Evolutionary conservation across 1,140 invertebrate genomes (phyloP).

Genomic region (Papilio aristodemus): DNA sequence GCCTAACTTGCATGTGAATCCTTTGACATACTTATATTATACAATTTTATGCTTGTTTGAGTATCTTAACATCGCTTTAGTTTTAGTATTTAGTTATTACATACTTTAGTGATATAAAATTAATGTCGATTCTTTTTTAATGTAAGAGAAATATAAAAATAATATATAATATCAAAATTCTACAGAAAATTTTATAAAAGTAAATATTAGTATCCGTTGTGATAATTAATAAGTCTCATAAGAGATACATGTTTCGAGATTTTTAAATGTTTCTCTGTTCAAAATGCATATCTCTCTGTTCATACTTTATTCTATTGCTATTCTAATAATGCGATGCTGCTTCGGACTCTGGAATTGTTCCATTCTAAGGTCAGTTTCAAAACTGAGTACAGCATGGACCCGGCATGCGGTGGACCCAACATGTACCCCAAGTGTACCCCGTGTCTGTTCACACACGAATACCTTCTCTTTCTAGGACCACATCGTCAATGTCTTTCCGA

Average conservation of each 20-base stretch:
- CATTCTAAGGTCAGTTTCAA: slow-evolving; percentile 74
- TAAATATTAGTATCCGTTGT: neutral
- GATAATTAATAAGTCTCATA: neutral
- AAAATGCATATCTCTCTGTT: slow-evolving; percentile 31
- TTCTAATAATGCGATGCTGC: slow-evolving; percentile 77
- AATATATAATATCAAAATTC: neutral
- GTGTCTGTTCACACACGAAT: slow-evolving; percentile 37
- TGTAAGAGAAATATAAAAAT: no score
- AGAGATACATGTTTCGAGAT: neutral
- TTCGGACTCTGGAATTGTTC: slow-evolving; percentile 74
- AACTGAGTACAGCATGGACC: slow-evolving; percentile 67
- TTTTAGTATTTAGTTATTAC: slow-evolving; percentile 39
- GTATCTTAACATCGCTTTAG: slow-evolving; percentile 36
- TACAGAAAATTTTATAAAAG: neutral
- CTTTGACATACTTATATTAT: slow-evolving; percentile 37
- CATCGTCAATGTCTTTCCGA: slow-evolving; percentile 15
- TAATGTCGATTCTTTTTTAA: no score
- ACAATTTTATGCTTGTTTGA: slow-evolving; percentile 47
- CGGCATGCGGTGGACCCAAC: slow-evolving; percentile 67
- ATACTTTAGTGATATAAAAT: slow-evolving; percentile 25
- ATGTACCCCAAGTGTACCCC: slow-evolving; percentile 62
- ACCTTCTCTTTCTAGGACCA: slow-evolving; percentile 23
- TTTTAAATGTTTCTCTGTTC: slow-evolving; percentile 27
- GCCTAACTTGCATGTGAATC: slow-evolving; percentile 63
- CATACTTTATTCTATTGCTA: slow-evolving; percentile 54